These are phyloP conservation scores for Amblyjoppa fuscipennis DNA, from an alignment of 2,888 invertebrate species.

Conservation along the genomic window DNA sequence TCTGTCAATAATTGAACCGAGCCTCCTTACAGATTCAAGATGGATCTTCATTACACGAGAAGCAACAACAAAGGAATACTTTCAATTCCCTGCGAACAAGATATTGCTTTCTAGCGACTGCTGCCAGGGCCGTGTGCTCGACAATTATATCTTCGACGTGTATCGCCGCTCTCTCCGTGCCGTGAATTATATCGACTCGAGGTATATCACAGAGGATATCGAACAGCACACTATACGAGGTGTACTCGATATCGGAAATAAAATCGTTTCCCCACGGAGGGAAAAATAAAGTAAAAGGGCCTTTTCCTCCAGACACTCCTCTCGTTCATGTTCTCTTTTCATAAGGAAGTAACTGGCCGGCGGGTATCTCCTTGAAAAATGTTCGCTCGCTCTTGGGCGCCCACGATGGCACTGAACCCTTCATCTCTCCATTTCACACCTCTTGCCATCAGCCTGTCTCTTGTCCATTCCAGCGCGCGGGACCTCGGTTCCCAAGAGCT, in stretches of 20 bases:
- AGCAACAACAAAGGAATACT: background rate
- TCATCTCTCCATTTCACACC: slow-evolving; percentile 54
- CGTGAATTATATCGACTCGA: background rate
- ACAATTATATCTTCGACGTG: slow-evolving; percentile 22
- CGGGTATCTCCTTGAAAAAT: slow-evolving; percentile 44
- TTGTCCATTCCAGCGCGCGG: slow-evolving; percentile 25
- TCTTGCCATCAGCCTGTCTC: slow-evolving; percentile 23
- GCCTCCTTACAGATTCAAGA: background rate
- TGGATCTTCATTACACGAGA: background rate
- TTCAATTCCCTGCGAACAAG: background rate
- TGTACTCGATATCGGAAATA: slow-evolving; percentile 50
- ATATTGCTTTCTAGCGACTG: background rate
- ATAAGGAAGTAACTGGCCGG: slow-evolving; percentile 58
- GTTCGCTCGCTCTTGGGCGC: slow-evolving; percentile 26
- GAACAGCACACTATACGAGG: slow-evolving; percentile 10
- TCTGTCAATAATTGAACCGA: background rate
- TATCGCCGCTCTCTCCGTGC: background rate
- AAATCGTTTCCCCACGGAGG: slow-evolving; percentile 47
- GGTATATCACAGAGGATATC: slow-evolving; percentile 1
- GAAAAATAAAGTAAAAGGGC: slow-evolving; percentile 28
- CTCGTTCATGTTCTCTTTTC: slow-evolving; percentile 64
- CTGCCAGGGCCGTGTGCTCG: background rate
- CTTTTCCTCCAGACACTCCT: slow-evolving; percentile 27
- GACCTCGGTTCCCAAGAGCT: background rate
- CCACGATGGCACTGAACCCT: slow-evolving; percentile 24